Base-by-base conservation (phyloP, 1,140 invertebrate species). In the Laodelphax striatellus region DNA sequence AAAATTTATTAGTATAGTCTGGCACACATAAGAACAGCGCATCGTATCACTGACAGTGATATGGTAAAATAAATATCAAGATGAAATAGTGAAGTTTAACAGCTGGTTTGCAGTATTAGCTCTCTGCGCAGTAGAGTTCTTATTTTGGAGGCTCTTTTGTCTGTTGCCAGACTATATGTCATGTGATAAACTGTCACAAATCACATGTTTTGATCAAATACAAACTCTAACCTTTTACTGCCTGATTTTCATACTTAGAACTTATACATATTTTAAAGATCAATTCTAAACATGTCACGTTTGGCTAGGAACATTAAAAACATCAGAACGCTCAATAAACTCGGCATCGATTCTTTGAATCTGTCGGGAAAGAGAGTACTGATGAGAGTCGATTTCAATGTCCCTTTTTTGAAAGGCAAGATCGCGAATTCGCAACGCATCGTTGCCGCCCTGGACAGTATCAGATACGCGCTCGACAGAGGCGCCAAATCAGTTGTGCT, bases 401-500 rank as follows among this genome's bases (percentile, higher is more conserved):
- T 99, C 19, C 97, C 97, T 0, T 75, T 97, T 62, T 97, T 98
- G 75, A 92, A 95, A 66, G 92, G 91, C 10, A 87, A 88, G 64
- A 96, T 99, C 55, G 97, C 94, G 1, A 99, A 98, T 71, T 97
- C 94, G 68, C 96, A 97, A 71, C 82, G 97, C 71, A 98, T 99
- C 67, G 92, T 94, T 6, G 95, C 94, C 61, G 95, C 97, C 3
- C 69, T 99, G 52, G 93, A 96, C 63, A 90, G 92, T 9, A 82
- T 99, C 0, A 90, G 93, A 73, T 90, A 97, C 85, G 93, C 91
- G 0, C 71, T 99, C 44, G 86, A 94, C 0, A 90, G 97, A 64
- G 88, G 90, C 63, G 95, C 94, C 0, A 97, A 97, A 70, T 91
- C 89, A 8, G 86, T 99, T 46, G 85, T 99, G 28, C 76, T 99